Conservation (phyloP, 1,140 invertebrate species). For the Sarcophaga peregrina region DNA sequence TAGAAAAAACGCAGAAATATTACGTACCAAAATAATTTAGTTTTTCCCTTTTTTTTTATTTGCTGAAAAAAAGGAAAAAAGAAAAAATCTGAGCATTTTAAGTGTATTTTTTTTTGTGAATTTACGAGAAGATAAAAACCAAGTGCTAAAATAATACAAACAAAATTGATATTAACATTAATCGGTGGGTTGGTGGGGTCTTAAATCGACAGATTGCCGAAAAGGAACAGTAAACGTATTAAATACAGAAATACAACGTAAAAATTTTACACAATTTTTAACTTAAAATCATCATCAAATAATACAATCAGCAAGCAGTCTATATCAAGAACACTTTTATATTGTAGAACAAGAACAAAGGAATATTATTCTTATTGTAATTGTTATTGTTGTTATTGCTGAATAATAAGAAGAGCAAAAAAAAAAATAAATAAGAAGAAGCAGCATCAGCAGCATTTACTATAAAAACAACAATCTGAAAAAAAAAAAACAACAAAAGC, state of each 20-base stretch:
- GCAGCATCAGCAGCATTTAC: neutral
- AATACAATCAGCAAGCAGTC: neutral
- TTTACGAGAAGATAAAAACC: slow-evolving; percentile 20
- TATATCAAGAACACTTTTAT: neutral
- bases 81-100: slow-evolving; percentile 39
- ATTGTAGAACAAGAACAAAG: slow-evolving; percentile 4
- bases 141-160: slow-evolving; percentile 15
- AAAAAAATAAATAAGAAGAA: neutral
- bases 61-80: slow-evolving; percentile 13
- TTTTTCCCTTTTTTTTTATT: neutral
- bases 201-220: neutral
- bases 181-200: slow-evolving; percentile 33
- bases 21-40: slow-evolving; percentile 1
- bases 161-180: neutral
- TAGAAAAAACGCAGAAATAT: neutral
- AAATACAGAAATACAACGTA: neutral
- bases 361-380: too few relatives aligned
- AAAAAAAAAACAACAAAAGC: neutral
- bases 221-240: neutral
- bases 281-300: neutral
- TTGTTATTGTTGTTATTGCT: slow-evolving; percentile 10
- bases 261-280: slow-evolving; percentile 4
- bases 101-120: neutral
- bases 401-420: neutral
- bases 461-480: neutral